Evolutionary conservation across 2,888 invertebrate genomes (phyloP).

Genomic region (Philhelius pedissequus): DNA sequence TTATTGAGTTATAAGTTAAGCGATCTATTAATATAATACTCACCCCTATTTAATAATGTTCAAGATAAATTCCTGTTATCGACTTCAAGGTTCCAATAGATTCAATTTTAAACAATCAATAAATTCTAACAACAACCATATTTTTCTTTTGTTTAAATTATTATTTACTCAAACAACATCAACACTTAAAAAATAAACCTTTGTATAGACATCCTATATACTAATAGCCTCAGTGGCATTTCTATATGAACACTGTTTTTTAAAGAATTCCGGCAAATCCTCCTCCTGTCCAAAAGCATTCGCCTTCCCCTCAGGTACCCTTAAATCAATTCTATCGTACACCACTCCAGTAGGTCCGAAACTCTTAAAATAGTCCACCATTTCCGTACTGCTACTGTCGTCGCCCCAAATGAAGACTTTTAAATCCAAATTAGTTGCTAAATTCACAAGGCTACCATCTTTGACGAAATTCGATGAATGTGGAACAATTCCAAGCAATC

Average conservation of each 20-base stretch:
- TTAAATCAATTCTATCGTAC: conserved; percentile 91
- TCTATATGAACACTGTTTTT: conserved; percentile 72
- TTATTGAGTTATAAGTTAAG: too few relatives aligned
- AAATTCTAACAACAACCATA: neutral
- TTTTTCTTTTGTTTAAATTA: neutral
- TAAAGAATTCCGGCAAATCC: conserved; percentile 74
- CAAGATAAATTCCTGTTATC: too few relatives aligned
- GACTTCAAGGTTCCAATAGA: conserved; percentile 78
- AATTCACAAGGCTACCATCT: conserved; percentile 85
- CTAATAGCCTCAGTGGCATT: conserved; percentile 30
- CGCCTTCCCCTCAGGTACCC: conserved; percentile 71
- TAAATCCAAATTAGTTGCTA: conserved; percentile 87
- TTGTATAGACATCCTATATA: neutral
- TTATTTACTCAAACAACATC: conserved; percentile 32
- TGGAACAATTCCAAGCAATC: conserved; percentile 92
- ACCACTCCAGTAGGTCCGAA: conserved; percentile 95
- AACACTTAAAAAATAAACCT: neutral
- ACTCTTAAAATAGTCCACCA: conserved; percentile 90
- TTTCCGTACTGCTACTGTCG: conserved; percentile 91
- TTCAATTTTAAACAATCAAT: neutral
- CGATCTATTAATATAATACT: too few relatives aligned
- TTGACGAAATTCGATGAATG: conserved; percentile 93
- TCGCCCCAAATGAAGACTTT: conserved; percentile 98
- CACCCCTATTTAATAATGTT: too few relatives aligned
- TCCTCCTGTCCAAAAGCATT: conserved; percentile 71